Evolutionary conservation across 2,888 invertebrate species (phyloP).

Genomic region (Bellardia bayeri): DNA sequence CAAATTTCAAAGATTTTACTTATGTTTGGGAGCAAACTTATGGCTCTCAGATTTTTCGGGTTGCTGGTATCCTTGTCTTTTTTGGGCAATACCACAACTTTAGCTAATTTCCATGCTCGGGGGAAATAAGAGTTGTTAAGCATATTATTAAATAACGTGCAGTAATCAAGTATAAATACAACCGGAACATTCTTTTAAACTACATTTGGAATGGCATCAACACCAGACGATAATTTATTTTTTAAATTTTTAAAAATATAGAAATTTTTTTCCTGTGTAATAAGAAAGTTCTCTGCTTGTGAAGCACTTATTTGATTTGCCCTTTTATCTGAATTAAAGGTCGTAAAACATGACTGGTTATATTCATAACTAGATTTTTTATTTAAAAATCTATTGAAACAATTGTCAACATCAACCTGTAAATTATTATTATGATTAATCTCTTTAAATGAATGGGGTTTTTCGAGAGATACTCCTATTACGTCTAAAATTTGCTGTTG

Average conservation of each 20-base stretch:
- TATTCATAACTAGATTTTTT: conserved; percentile 35
- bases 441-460: conserved; percentile 22
- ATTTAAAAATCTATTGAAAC: conserved; percentile 47
- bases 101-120: no score
- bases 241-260: conserved; percentile 40
- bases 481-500: conserved; percentile 40
- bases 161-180: no score
- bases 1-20: no score
- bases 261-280: conserved; percentile 17
- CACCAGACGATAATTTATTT: conserved; percentile 46
- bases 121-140: no score
- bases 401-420: conserved; percentile 45
- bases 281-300: conserved; percentile 30
- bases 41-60: no score
- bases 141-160: no score
- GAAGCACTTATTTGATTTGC: neutral
- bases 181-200: no score
- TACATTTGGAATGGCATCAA: conserved; percentile 18
- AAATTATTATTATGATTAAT: conserved; percentile 41
- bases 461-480: conserved; percentile 39
- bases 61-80: no score
- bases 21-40: no score
- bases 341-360: conserved; percentile 11
- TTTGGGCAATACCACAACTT: no score
- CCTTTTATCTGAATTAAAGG: conserved; percentile 7